Conservation (phyloP, 2,797 vertebrate genomes). For the Yasuhikotakia modesta region DNA sequence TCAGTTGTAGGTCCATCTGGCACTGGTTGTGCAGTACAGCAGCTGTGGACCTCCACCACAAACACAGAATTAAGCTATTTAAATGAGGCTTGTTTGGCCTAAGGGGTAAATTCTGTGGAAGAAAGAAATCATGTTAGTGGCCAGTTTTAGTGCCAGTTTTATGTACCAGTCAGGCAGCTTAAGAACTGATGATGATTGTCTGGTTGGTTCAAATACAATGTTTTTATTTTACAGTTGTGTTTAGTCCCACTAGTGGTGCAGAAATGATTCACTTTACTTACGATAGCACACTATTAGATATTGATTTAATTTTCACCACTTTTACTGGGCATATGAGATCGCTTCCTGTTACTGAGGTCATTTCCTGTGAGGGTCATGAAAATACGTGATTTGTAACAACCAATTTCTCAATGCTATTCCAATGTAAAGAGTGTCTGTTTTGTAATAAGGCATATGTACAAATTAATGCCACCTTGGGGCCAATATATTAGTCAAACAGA, state of each 20-base stretch:
- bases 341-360: background rate
- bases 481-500: slow-evolving; percentile 26
- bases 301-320: background rate
- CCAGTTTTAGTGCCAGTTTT: slow-evolving; percentile 40
- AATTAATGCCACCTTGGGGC: slow-evolving; percentile 1
- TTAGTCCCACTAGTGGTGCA: background rate
- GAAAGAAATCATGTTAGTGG: background rate
- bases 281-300: background rate
- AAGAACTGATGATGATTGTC: background rate
- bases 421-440: slow-evolving; percentile 10
- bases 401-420: background rate
- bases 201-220: background rate
- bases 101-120: slow-evolving; percentile 35
- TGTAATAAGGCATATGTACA: slow-evolving; percentile 19
- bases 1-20: slow-evolving; percentile 47
- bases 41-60: background rate
- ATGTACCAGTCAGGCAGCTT: slow-evolving; percentile 7
- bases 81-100: slow-evolving; percentile 30
- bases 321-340: slow-evolving; percentile 1
- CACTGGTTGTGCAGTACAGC: slow-evolving; percentile 16
- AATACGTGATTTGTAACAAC: slow-evolving; percentile 15
- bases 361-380: slow-evolving; percentile 1
- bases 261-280: background rate
- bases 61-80: slow-evolving; percentile 31
- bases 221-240: too few species aligned